These are phyloP conservation scores for Drosophila serrata DNA, from an alignment of 1,140 invertebrate genomes.

Conservation along the genomic window DNA sequence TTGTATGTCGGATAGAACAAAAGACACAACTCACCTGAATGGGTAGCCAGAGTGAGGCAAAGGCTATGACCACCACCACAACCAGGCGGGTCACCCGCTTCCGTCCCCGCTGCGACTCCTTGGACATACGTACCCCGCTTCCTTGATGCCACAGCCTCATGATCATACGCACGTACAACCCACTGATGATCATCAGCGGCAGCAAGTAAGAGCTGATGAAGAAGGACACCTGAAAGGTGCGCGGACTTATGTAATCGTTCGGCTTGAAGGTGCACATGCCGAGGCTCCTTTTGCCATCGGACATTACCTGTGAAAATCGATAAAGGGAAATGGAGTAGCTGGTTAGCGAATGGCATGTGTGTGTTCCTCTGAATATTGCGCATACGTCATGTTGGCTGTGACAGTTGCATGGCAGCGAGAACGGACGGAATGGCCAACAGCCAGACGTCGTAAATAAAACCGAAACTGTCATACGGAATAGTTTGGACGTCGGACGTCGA, in stretches of 20 bases:
- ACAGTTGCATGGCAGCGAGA: slow-evolving; percentile 56
- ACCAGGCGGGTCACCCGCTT: slow-evolving; percentile 97
- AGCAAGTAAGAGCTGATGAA: slow-evolving; percentile 89
- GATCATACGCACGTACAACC: slow-evolving; percentile 96
- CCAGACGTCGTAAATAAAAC: slow-evolving; percentile 59
- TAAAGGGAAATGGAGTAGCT: background rate
- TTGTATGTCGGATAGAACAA: too few relatives aligned
- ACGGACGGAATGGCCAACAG: slow-evolving; percentile 6
- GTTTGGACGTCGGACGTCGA: slow-evolving; percentile 44
- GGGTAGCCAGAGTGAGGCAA: slow-evolving; percentile 98
- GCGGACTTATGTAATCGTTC: slow-evolving; percentile 36
- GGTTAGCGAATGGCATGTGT: slow-evolving; percentile 13
- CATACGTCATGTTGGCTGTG: slow-evolving; percentile 54
- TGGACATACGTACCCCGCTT: slow-evolving; percentile 89
- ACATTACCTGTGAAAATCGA: slow-evolving; percentile 25
- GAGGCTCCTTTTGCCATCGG: slow-evolving; percentile 47
- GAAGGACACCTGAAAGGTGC: slow-evolving; percentile 74
- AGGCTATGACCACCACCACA: slow-evolving; percentile 96
- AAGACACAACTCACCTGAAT: slow-evolving; percentile 90
- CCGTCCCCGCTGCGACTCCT: slow-evolving; percentile 91
- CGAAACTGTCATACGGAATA: slow-evolving; percentile 54
- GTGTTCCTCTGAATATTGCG: slow-evolving; percentile 41
- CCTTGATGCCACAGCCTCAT: slow-evolving; percentile 93
- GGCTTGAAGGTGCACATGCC: slow-evolving; percentile 52
- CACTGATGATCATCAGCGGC: slow-evolving; percentile 93